These are phyloP conservation scores for Caenorhabditis sinica DNA, from an alignment of 2,888 invertebrate genomes.

Conservation along the genomic window DNA sequence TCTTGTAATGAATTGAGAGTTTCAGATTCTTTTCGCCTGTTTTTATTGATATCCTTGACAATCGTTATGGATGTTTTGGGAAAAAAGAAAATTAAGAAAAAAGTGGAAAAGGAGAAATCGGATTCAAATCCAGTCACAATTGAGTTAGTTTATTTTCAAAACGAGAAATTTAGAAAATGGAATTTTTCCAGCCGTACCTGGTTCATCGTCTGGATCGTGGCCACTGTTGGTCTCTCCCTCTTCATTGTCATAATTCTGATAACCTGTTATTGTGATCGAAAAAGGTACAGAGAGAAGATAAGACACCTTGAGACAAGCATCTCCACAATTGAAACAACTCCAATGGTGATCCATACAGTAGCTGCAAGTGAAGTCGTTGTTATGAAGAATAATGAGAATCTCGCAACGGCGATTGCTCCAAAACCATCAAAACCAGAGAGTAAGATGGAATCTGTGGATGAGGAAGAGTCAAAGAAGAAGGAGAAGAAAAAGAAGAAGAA, in stretches of 20 bases:
- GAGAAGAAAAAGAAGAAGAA: conserved; percentile 1
- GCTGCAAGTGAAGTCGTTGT: conserved; percentile 8
- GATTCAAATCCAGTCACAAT: background rate
- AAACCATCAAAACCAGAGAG: background rate
- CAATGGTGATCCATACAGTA: conserved; percentile 10
- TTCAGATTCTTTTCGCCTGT: conserved; percentile 25
- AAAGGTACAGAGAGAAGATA: conserved; percentile 5
- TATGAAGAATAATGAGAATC: background rate
- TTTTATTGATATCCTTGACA: conserved; percentile 14
- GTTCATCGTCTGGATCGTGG: background rate
- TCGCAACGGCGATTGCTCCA: background rate
- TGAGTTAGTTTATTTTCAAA: background rate
- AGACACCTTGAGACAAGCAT: background rate
- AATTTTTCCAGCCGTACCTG: background rate
- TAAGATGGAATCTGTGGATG: conserved; percentile 8
- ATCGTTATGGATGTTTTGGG: background rate
- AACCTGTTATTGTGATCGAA: conserved; percentile 7
- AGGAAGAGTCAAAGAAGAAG: conserved; percentile 4
- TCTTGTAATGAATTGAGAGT: background rate
- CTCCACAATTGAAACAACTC: background rate
- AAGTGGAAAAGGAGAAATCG: background rate
- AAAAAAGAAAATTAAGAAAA: background rate
- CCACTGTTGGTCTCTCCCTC: background rate
- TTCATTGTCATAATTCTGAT: background rate
- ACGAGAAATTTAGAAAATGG: background rate